Conservation (phyloP, 2,113 vertebrate species). For the Brevimyrus niger region DNA sequence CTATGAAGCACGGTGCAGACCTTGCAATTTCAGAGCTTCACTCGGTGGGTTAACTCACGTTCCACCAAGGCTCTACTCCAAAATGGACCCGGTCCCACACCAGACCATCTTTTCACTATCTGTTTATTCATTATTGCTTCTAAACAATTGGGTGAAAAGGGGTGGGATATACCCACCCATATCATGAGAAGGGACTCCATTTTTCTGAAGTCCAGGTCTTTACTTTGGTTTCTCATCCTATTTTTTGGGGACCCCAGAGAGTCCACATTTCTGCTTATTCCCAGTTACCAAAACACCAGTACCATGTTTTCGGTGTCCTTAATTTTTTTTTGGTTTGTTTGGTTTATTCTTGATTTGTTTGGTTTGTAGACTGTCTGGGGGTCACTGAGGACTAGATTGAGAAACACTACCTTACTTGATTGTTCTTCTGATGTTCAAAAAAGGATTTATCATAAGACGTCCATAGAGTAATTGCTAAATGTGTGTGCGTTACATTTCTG, state of each 20-base stretch:
- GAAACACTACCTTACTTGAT: background rate
- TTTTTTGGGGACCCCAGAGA: background rate
- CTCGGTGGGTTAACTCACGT: background rate
- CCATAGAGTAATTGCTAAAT: background rate
- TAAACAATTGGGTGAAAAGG: background rate
- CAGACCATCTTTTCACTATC: background rate
- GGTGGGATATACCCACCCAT: background rate
- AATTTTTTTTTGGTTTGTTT: background rate
- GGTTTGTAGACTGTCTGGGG: background rate
- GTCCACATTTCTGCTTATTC: background rate
- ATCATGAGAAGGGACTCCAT: background rate
- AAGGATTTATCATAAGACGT: background rate
- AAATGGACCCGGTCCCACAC: background rate
- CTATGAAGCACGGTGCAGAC: background rate
- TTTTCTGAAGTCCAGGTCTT: background rate
- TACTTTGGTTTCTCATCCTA: background rate
- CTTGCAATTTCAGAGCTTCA: background rate
- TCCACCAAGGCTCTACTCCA: background rate
- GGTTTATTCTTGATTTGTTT: background rate
- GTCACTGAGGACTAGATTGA: background rate
- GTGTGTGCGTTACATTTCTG: background rate
- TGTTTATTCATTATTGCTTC: background rate
- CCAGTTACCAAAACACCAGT: background rate
- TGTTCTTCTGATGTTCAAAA: background rate
- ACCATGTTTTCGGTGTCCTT: background rate